phyloP scores from a whole-genome alignment of 2,797 vertebrate genomes.

The Pelodytes ibericus region DNA sequence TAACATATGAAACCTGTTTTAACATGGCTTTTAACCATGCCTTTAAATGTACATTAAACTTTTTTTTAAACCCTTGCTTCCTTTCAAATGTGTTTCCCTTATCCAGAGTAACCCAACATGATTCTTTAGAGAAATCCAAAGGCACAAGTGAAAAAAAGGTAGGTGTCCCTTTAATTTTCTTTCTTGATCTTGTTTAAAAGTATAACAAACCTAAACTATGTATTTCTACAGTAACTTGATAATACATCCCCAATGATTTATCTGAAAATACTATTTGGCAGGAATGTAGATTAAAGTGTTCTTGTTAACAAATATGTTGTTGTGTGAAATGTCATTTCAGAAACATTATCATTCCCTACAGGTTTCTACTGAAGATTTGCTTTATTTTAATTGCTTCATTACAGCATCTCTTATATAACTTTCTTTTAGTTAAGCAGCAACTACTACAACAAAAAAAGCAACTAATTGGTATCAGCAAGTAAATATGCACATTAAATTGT shows the following conservation, averaged over 20 bases:
- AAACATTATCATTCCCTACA: slow-evolving; percentile 22
- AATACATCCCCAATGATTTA: slow-evolving; percentile 16
- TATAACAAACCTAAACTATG: not conserved
- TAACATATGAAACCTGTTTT: no score
- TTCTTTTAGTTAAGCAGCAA: slow-evolving; percentile 8
- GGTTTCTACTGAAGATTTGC: slow-evolving; percentile 2
- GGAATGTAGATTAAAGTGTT: slow-evolving; percentile 12
- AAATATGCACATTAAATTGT: not conserved
- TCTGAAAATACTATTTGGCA: slow-evolving; percentile 8
- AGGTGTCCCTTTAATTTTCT: not conserved
- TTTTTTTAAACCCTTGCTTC: no score
- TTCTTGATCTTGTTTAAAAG: not conserved
- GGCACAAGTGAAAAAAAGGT: no score
- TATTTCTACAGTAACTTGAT: not conserved
- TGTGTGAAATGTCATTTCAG: slow-evolving; percentile 11
- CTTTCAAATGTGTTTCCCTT: no score
- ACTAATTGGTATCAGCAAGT: slow-evolving; percentile 14
- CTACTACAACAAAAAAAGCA: not conserved
- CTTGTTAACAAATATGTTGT: slow-evolving; percentile 31
- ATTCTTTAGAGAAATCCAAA: no score
- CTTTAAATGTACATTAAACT: no score
- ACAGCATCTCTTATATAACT: slow-evolving; percentile 16
- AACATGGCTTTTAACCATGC: no score
- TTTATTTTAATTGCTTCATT: slow-evolving; percentile 33
- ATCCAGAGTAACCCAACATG: no score